phyloP scores from a whole-genome alignment of 1,140 invertebrate genomes.

The Bombus huntii region DNA sequence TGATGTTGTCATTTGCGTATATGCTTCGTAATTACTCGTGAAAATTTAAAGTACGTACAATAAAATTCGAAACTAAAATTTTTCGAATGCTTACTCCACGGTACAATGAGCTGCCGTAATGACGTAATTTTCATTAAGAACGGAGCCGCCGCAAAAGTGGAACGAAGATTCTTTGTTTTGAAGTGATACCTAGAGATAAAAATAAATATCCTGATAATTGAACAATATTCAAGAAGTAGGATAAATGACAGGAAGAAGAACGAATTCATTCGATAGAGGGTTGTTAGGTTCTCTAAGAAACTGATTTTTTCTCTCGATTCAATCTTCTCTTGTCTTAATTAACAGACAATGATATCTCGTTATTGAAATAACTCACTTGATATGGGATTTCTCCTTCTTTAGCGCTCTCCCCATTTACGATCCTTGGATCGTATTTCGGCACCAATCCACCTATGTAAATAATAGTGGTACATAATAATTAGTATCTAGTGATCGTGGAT shows the following conservation, averaged over 20 bases:
- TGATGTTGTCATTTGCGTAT: too few relatives aligned
- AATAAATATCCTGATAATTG: background rate
- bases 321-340: too few relatives aligned
- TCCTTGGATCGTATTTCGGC: constrained; percentile 49
- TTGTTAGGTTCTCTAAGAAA: background rate
- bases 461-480: constrained; percentile 7
- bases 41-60: background rate
- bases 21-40: background rate
- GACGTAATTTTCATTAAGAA: constrained; percentile 81
- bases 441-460: constrained; percentile 28
- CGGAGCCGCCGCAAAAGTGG: constrained; percentile 81
- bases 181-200: constrained; percentile 55
- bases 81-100: constrained; percentile 2
- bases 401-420: constrained; percentile 67
- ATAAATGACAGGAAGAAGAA: background rate
- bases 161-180: constrained; percentile 15
- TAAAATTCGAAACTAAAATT: background rate
- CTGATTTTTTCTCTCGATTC: too few relatives aligned
- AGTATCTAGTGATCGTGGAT: background rate
- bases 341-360: background rate
- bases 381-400: constrained; percentile 69
- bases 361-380: constrained; percentile 61
- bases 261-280: background rate
- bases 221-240: background rate
- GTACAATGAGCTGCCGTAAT: constrained; percentile 83